A percentile compares a stretch with the other conserved stretches of the same genome.
Evolutionary conservation across 2,888 invertebrate species (phyloP).

Genomic region (Drosophila melanocephala): DNA sequence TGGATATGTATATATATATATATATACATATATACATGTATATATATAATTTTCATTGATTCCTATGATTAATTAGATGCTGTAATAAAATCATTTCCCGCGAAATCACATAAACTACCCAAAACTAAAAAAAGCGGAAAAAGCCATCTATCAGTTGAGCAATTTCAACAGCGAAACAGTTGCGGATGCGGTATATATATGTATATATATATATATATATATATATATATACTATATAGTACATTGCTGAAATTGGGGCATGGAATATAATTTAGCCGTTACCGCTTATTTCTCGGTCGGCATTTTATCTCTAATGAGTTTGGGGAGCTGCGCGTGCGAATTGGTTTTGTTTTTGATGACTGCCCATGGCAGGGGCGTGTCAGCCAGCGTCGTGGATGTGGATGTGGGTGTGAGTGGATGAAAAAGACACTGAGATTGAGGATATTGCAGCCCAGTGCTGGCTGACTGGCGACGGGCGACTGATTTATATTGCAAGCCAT

Average conservation of each 20-base stretch:
- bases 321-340: constrained; percentile 57
- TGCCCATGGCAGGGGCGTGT: constrained; percentile 63
- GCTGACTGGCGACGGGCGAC: constrained; percentile 34
- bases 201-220: background rate
- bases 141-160: constrained; percentile 37
- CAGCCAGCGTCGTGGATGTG: constrained; percentile 15
- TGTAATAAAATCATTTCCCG: constrained; percentile 23
- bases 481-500: constrained; percentile 69
- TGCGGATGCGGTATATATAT: background rate
- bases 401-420: background rate
- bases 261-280: constrained; percentile 58
- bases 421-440: constrained; percentile 53
- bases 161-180: constrained; percentile 49
- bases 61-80: constrained; percentile 27
- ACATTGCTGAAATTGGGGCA: background rate
- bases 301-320: constrained; percentile 67
- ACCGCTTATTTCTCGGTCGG: constrained; percentile 42
- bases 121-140: constrained; percentile 23
- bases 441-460: constrained; percentile 56
- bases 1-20: background rate
- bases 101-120: constrained; percentile 20
- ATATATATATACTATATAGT: background rate
- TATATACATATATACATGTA: too few species aligned
- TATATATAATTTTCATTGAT: background rate
- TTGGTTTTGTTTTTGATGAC: constrained; percentile 70